These are phyloP conservation scores for Diabrotica undecimpunctata DNA, from an alignment of 1,140 invertebrate species.

Conservation along the genomic window DNA sequence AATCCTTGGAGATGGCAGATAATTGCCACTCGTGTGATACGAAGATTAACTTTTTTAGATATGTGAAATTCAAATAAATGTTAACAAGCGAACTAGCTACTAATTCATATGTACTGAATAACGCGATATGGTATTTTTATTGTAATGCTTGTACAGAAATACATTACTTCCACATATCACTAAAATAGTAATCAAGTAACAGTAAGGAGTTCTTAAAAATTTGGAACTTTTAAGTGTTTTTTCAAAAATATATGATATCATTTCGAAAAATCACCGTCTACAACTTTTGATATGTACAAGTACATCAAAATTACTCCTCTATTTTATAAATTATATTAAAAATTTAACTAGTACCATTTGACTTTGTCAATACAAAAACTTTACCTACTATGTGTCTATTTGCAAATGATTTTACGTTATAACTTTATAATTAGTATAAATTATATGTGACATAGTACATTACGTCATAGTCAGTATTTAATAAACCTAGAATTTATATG, in stretches of 20 bases:
- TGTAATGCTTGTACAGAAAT: too few relatives aligned
- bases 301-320: conserved; percentile 41
- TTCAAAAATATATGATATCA: conserved; percentile 20
- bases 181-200: too few relatives aligned
- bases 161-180: too few relatives aligned
- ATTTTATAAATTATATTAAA: conserved; percentile 43
- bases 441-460: conserved; percentile 35
- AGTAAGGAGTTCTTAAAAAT: conserved; percentile 4
- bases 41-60: too few relatives aligned
- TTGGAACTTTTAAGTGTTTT: conserved; percentile 11
- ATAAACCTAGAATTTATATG: conserved; percentile 22
- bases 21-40: too few relatives aligned
- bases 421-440: conserved; percentile 24
- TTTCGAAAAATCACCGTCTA: conserved; percentile 27
- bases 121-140: too few relatives aligned
- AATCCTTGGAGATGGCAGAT: too few relatives aligned
- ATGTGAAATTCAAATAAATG: too few relatives aligned
- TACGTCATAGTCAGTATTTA: conserved; percentile 20
- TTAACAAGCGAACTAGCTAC: too few relatives aligned
- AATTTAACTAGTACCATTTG: conserved; percentile 41
- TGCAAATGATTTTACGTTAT: conserved; percentile 31
- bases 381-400: conserved; percentile 20
- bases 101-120: too few relatives aligned
- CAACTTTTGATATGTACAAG: conserved; percentile 38
- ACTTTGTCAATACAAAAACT: conserved; percentile 31